These are phyloP conservation scores for Drosophila equinoxialis DNA, from an alignment of 1,140 invertebrate species.

Conservation along the genomic window DNA sequence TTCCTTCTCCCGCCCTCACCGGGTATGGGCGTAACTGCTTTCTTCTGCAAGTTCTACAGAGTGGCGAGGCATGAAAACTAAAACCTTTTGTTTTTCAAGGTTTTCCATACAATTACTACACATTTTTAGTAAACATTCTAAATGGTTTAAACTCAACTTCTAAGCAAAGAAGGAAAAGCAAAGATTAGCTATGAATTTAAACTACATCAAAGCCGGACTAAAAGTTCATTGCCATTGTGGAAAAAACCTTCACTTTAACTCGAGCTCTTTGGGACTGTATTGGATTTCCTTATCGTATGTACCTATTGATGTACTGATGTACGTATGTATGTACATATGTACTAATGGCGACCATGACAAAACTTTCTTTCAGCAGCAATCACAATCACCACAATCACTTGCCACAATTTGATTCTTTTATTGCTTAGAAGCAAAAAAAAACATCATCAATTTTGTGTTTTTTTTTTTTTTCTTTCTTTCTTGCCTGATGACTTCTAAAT, in stretches of 20 bases:
- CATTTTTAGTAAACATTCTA: neutral
- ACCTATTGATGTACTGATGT: neutral
- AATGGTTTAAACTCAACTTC: neutral
- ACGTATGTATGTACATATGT: neutral
- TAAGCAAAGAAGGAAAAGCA: too few species aligned
- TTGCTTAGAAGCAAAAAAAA: slow-evolving; percentile 37
- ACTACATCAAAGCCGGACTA: neutral
- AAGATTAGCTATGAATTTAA: neutral
- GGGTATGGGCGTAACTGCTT: neutral
- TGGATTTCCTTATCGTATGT: slow-evolving; percentile 2
- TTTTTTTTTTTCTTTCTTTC: slow-evolving; percentile 14
- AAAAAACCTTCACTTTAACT: slow-evolving; percentile 36
- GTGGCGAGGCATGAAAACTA: too few species aligned
- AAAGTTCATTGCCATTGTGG: slow-evolving; percentile 53
- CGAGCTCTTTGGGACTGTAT: neutral
- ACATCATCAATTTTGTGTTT: slow-evolving; percentile 28
- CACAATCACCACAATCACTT: slow-evolving; percentile 45
- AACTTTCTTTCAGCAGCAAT: slow-evolving; percentile 35
- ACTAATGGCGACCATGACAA: slow-evolving; percentile 23
- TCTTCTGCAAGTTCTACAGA: too few species aligned
- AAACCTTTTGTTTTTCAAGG: too few species aligned
- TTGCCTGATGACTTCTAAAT: slow-evolving; percentile 65
- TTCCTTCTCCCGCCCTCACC: too few species aligned
- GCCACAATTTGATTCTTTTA: slow-evolving; percentile 47
- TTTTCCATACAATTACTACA: too few species aligned